Base-by-base conservation (phyloP, 2,113 vertebrate genomes). In the Hippocampus mohnikei region DNA sequence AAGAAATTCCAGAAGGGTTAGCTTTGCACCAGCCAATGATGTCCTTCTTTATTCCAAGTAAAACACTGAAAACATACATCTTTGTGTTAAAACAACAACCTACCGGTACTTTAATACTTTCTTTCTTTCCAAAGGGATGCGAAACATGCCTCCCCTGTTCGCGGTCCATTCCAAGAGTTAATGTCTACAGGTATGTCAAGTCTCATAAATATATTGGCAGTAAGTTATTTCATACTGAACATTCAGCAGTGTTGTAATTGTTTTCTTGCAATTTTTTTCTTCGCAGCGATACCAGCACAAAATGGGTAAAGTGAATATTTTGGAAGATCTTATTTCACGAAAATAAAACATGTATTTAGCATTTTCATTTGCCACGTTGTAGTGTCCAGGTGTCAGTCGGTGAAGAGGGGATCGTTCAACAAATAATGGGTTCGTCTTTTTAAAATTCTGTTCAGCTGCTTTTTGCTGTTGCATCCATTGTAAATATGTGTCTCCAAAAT, bases 1-100 rank as follows among this genome's bases (percentile, higher is more conserved):
- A 41, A 89, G 91, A 67, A 87, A 59, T 70, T 93, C 91, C n/a
- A 84, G 87, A 67, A 88, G 93, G 90, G 93, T 93, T 84, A 93
- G 92, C 77, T 93, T 93, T 84, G 91, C 93, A 1, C 75, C 88
- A 23, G 90, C 90, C 20, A 88, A 91, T 29, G 81, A 92, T 64
- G 82, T 93, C 65, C 84, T 87, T 7, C 79, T 92, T 18, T 92
- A 92, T 77, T 73, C 88, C 61, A 88, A 89, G 93, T 93, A 72
- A 90, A 89, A 76, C 16, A 3, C 21, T 20, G 27, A 2, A 20
- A 18, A 1, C 10, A 20, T 16, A 15, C n/a, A 52, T 41, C 3
- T 64, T 44, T 55, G 10, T 25, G 37, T 3, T 27, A 46, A 27
- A 3, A 8, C 18, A 62, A 21, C 20, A 16, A 18, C 27, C 33